Evolutionary conservation across 2,797 vertebrate species (phyloP).

Genomic region (Diglossa cyanea): DNA sequence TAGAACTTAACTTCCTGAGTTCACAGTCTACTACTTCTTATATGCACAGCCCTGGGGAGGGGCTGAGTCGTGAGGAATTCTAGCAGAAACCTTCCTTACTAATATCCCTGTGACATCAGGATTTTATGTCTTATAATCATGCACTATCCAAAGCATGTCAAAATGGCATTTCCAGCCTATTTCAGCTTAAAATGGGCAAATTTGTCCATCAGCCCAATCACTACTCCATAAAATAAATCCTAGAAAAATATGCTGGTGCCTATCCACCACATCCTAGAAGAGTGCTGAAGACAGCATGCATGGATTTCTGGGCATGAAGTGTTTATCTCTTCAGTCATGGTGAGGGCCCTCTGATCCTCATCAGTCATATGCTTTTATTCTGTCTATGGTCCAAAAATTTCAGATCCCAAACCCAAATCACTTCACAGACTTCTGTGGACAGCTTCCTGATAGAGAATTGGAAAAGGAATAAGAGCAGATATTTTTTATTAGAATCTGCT

Average conservation of each 20-base stretch:
- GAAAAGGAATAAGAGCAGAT: background rate
- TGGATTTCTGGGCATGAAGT: background rate
- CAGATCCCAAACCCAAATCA: background rate
- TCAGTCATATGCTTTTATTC: background rate
- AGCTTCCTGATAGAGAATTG: background rate
- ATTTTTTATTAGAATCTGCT: background rate
- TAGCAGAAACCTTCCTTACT: background rate
- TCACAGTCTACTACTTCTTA: background rate
- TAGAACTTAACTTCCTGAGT: background rate
- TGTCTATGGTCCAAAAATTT: background rate
- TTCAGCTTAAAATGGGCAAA: background rate
- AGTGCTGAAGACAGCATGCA: background rate
- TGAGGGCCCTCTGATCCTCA: background rate
- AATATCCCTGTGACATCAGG: background rate
- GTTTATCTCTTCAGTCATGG: background rate
- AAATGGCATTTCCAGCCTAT: background rate
- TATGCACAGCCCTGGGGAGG: accelerated
- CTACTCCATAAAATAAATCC: background rate
- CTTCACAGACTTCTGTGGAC: background rate
- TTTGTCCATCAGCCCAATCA: background rate
- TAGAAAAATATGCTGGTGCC: background rate
- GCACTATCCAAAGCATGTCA: background rate
- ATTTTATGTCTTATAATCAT: background rate
- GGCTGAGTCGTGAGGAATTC: background rate
- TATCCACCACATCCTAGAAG: background rate